Base-by-base conservation (phyloP, 1,140 invertebrate species). In the Magallana ariakensis region DNA sequence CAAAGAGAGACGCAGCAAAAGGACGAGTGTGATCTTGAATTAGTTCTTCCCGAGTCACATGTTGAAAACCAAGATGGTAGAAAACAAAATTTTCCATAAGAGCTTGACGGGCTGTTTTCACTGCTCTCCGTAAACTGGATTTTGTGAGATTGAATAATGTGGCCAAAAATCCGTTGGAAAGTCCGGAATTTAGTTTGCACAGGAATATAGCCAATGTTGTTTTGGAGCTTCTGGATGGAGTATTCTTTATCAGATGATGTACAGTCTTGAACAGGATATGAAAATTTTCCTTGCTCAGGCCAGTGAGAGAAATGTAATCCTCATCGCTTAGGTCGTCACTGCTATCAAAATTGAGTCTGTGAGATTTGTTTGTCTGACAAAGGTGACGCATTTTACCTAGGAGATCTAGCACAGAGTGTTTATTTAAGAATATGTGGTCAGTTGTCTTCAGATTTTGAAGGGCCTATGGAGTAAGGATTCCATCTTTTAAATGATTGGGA, bases 321-420 rank as follows among this genome's bases (percentile, higher is more conserved):
- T 33, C 33, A 4, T 33, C 33, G 33, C 33, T 33, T 3, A 33
- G 33, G 33, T 33, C 33, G 33, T 46, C 58, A 15, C 58, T 56
- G 55, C 22, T 46, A n/a, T 87, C 83, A 87, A 87, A 87, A 56
- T 87, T 58, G n/a, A 87, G 53, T 53, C 46, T 57, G 75, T 85
- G n/a, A 33, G 8, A 53, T 55, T 46, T 54, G 9, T 13, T 58
- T 53, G 82, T 75, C 60, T 57, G 26, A 19, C 62, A 80, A 55
- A 80, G 46, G 54, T 62, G 19, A 16, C 81, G 60, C 60, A 66
- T 66, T 66, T 66, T 66, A 19, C 5, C 15, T 16, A 80, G 22
- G 70, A 33, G 22, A 10, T 33, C 13, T 26, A 80, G 22, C 15
- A 26, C 70, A 80, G 70, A 80, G 15, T 22, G 56, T 56, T 19